Conservation (phyloP, 2,888 invertebrate genomes). For the Linnaemya tessellans region DNA sequence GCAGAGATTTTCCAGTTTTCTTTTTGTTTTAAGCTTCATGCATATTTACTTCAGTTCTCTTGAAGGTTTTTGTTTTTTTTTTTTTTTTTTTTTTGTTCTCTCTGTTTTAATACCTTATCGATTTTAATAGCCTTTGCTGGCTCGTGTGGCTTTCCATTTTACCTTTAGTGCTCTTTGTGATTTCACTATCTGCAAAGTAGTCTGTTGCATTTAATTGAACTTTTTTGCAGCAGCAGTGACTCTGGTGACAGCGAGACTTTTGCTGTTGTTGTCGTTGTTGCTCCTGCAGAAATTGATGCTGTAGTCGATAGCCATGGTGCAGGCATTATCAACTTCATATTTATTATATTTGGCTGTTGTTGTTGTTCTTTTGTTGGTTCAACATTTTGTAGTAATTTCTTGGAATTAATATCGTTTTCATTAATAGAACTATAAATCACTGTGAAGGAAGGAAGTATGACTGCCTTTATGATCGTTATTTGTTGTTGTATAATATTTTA, state of each 20-base stretch:
- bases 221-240: slow-evolving; percentile 44
- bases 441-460: slow-evolving; percentile 15
- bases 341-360: slow-evolving; percentile 42
- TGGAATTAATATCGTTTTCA: slow-evolving; percentile 67
- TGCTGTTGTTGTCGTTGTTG: background rate
- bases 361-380: background rate
- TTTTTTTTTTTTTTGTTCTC: too few relatives aligned
- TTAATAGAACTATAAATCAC: slow-evolving; percentile 67
- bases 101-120: too few relatives aligned
- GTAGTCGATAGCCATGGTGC: slow-evolving; percentile 1
- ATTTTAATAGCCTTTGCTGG: background rate
- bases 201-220: slow-evolving; percentile 63
- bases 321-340: slow-evolving; percentile 45
- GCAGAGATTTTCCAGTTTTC: too few relatives aligned
- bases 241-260: slow-evolving; percentile 5
- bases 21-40: background rate
- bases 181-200: too few relatives aligned
- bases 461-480: slow-evolving; percentile 31
- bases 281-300: slow-evolving; percentile 29
- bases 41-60: background rate
- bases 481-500: slow-evolving; percentile 16
- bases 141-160: background rate
- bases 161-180: too few relatives aligned
- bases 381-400: slow-evolving; percentile 65
- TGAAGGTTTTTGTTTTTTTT: too few relatives aligned